Evolutionary conservation across 2,888 invertebrate genomes (phyloP).

Genomic region (Macrophya annulata): DNA sequence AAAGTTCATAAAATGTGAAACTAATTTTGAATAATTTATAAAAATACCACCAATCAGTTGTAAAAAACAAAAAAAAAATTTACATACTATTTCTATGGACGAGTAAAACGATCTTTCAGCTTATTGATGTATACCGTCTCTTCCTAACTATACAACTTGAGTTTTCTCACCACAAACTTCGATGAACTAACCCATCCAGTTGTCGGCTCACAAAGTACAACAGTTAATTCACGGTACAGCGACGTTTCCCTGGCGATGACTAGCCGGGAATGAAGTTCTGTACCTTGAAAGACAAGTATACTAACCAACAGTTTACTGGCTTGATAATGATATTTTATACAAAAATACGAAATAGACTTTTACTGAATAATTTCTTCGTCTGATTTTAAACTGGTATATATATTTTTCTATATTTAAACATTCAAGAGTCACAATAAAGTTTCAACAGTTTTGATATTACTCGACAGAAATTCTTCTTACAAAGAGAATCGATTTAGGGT

Average conservation of each 20-base stretch:
- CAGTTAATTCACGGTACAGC: slow-evolving; percentile 17
- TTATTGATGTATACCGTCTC: neutral
- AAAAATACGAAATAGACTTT: neutral
- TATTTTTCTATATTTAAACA: neutral
- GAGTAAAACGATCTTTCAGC: neutral
- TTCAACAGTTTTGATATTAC: neutral
- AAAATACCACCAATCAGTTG: no score
- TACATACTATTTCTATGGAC: neutral
- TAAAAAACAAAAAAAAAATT: no score
- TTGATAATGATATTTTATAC: neutral
- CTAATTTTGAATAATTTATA: no score
- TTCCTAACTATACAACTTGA: slow-evolving; percentile 7
- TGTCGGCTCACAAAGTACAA: slow-evolving; percentile 19
- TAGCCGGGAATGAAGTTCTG: neutral
- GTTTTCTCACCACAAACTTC: neutral
- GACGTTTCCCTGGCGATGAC: slow-evolving; percentile 7
- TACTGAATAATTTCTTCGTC: neutral
- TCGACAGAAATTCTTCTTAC: neutral
- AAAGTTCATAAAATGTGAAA: no score
- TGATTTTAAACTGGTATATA: neutral
- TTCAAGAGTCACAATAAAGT: neutral
- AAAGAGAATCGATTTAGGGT: neutral
- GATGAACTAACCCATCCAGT: slow-evolving; percentile 15
- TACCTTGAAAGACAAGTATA: neutral
- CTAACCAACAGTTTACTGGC: neutral